Percentiles rank a stretch among this genome's conserved stretches.
Evolutionary conservation across 1,140 invertebrate genomes (phyloP).

Genomic region (Psilanteris sp.): DNA sequence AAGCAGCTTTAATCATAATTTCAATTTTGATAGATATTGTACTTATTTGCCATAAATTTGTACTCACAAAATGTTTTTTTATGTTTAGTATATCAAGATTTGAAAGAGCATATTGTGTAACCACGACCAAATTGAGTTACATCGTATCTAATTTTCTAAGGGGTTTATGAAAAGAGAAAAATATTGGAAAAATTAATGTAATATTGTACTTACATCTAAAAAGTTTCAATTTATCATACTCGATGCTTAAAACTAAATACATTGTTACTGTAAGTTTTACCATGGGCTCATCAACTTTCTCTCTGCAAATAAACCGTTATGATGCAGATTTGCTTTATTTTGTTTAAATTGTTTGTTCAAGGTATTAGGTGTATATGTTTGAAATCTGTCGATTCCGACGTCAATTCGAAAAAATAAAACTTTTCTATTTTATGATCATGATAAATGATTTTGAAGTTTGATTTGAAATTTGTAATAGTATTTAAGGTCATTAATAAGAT

Average conservation of each 20-base stretch:
- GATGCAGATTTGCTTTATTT: conserved; percentile 48
- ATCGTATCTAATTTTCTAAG: conserved; percentile 34
- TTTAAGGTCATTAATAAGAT: no score
- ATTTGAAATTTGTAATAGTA: no score
- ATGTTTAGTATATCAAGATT: neutral
- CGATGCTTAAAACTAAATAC: conserved; percentile 58
- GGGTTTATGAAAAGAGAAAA: conserved; percentile 27
- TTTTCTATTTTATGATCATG: conserved; percentile 8
- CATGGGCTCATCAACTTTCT: conserved; percentile 60
- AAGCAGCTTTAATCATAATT: no score
- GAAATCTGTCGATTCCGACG: conserved; percentile 41
- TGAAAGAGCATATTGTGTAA: conserved; percentile 17
- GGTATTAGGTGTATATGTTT: conserved; percentile 32
- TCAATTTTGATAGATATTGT: no score
- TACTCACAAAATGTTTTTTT: conserved; percentile 10
- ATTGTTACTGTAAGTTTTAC: conserved; percentile 57
- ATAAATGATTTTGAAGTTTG: conserved; percentile 18
- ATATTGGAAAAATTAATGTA: conserved; percentile 36
- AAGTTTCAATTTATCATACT: conserved; percentile 53
- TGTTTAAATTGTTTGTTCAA: conserved; percentile 18
- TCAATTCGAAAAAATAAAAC: neutral
- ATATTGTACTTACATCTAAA: conserved; percentile 57
- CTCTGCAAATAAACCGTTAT: conserved; percentile 61
- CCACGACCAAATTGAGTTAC: conserved; percentile 5
- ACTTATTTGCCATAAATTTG: no score